phyloP scores from a whole-genome alignment of 2,888 invertebrate genomes.

The Mythimna lalbum region DNA sequence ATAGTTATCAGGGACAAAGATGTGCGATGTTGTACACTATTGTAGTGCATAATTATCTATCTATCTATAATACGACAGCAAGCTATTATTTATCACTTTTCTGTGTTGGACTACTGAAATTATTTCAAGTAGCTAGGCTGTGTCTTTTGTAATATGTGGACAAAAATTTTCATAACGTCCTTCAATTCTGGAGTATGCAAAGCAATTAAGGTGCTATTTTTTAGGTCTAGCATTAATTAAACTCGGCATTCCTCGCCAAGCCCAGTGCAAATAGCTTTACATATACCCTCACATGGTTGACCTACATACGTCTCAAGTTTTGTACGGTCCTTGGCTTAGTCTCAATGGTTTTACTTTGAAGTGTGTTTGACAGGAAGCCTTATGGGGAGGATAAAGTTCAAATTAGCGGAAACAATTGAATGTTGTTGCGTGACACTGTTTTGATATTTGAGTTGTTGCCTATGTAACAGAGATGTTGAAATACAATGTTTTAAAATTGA shows the following conservation, averaged over 20 bases:
- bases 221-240: conserved; percentile 41
- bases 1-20: no score
- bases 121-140: neutral
- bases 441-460: neutral
- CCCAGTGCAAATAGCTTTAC: conserved; percentile 30
- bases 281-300: conserved; percentile 17
- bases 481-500: neutral
- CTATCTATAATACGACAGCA: neutral
- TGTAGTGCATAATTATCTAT: no score
- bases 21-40: no score
- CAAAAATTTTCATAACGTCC: conserved; percentile 2
- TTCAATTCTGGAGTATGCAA: conserved; percentile 16
- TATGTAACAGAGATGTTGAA: neutral
- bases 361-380: conserved; percentile 30
- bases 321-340: conserved; percentile 19
- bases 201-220: conserved; percentile 28
- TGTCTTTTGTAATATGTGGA: neutral
- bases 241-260: conserved; percentile 26
- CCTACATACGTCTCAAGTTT: conserved; percentile 34
- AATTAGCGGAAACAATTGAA: conserved; percentile 18
- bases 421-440: neutral
- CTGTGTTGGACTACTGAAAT: neutral
- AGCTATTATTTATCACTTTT: neutral
- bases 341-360: conserved; percentile 22
- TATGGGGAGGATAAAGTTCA: conserved; percentile 14